Percentiles rank a stretch among this genome's conserved stretches.
Evolutionary conservation across 2,888 invertebrate genomes (phyloP).

Genomic region (Melieria picta): DNA sequence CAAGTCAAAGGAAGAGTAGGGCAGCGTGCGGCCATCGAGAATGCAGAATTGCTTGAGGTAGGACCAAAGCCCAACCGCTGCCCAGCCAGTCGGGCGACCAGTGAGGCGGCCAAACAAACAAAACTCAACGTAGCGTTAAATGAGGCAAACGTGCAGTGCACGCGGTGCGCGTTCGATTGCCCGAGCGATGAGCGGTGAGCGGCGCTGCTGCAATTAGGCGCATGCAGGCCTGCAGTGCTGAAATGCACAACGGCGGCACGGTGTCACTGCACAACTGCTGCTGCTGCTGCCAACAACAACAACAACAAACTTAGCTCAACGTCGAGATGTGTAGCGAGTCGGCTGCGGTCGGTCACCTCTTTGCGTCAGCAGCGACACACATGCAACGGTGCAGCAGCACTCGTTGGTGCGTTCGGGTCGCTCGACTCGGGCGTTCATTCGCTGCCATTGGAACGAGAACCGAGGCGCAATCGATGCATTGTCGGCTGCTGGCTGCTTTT

Average conservation of each 20-base stretch:
- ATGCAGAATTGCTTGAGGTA: conserved; percentile 29
- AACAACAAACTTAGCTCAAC: background rate
- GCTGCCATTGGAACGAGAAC: background rate
- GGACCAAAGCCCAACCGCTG: conserved; percentile 4
- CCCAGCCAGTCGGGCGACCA: too few relatives aligned
- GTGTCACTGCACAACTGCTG: conserved; percentile 19
- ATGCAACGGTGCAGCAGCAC: background rate
- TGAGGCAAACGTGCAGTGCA: conserved; percentile 7
- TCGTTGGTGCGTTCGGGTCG: background rate
- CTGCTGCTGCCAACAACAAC: background rate
- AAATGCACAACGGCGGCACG: background rate
- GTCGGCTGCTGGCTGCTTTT: background rate
- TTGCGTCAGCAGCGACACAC: background rate
- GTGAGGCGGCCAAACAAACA: background rate
- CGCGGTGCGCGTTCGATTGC: background rate
- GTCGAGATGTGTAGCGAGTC: background rate
- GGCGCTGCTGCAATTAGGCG: conserved; percentile 21
- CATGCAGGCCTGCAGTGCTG: conserved; percentile 20
- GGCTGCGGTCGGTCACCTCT: conserved; percentile 24
- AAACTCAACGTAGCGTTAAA: conserved; percentile 24
- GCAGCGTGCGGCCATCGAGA: background rate
- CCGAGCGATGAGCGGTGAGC: background rate
- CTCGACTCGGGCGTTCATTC: background rate
- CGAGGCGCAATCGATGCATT: background rate
- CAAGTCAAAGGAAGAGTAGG: too few relatives aligned